Evolutionary conservation across 2,888 invertebrate species (phyloP), one percentile per base, ranked within the genome.

Genomic region (Noctua pronuba): DNA sequence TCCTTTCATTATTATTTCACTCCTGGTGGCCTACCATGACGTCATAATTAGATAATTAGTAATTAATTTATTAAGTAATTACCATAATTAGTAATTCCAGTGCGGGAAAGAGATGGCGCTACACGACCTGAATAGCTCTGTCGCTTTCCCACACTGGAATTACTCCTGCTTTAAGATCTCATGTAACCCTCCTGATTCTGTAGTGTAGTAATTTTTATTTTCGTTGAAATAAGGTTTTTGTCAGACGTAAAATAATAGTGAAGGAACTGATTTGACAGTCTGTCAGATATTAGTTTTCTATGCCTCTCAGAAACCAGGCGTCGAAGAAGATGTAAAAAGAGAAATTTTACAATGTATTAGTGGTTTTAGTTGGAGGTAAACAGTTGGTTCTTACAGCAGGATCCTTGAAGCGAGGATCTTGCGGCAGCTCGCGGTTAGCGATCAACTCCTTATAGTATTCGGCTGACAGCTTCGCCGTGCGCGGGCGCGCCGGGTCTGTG

Each of bases 381-480:
- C 62, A 79, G 31, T 68, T 64, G 18, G 16, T 75, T 78, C 95
- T 93, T 92, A 95, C 95, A 75, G 92, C 82, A 24, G 96, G 95
- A n/a, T 94, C 92, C 86, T 94, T 94, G 91, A 94, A 96, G 35
- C 90, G 92, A 0, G 93, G 91, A 71, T 95, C 95, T 76, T 95
- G 94, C 0, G 96, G 95, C 62, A 97, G 91, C 81, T 95, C 94
- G 66, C 94, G 94, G 24, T 93, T 96, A 64, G 96, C 94, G 28
- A 97, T 96, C 73, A 98, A 93, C 79, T 97, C 94, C 82, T 96
- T 97, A 92, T 95, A 97, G 93, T 97, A 97, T 11, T 95, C 91
- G 0, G 96, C 97, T 0, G 98, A 98, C 31, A 97, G 94, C 92
- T 98, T 98, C 0, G 98, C 96, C 0, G 97, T 97, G 86, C 98